Evolutionary conservation across 2,888 invertebrate species (phyloP), one percentile per base, ranked within the genome.

Genomic region (Apamea monoglypha): DNA sequence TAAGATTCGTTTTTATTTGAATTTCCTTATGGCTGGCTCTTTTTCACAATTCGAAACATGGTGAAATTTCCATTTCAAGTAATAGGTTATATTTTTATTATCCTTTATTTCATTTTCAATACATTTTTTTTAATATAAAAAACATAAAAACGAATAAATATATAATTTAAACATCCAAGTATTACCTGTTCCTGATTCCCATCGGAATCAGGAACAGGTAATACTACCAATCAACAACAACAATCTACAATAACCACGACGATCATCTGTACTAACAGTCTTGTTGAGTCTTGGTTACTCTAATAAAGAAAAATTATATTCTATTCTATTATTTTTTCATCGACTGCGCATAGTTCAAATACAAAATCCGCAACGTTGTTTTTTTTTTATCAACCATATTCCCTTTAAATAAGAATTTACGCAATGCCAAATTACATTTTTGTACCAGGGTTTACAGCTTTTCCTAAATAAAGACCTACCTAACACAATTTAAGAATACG

Each of bases 1-100:
- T 0, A 53, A 56, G 81, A 85, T 85, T 72, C 44, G 76, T 81
- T 64, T 36, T n/a, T 25, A 14, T 10, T 56, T 72, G 64, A 74
- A 64, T 81, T 85, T 80, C 36, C n/a, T 53, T 16, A 53, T 2
- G 3, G 18, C 3, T 2, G 3, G 18, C 3, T 32, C 1, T 47
- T 71, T 56, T 63, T 32, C 14, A 61, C n/a, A 25, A 61, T 56
- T 16, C n/a, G 1, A 40, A 32, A 40, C 14, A 7, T 32, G 14
- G 0, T 47, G 1, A 5, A n/a, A 32, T 18, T 21, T 53, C 21
- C 21, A 21, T 53, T 53, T 53, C 53, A 18, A 7, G 50, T 53
- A 53, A 53, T 53, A 25, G 7, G 7, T 21, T 53, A 21, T 53
- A 53, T 25, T 56, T 56, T 50, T 50, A 18, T 18, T 50, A 50